Percentiles rank a stretch among this genome's conserved stretches.
phyloP scores from a whole-genome alignment of 2,113 vertebrate species.

The Rhinopithecus roxellana region DNA sequence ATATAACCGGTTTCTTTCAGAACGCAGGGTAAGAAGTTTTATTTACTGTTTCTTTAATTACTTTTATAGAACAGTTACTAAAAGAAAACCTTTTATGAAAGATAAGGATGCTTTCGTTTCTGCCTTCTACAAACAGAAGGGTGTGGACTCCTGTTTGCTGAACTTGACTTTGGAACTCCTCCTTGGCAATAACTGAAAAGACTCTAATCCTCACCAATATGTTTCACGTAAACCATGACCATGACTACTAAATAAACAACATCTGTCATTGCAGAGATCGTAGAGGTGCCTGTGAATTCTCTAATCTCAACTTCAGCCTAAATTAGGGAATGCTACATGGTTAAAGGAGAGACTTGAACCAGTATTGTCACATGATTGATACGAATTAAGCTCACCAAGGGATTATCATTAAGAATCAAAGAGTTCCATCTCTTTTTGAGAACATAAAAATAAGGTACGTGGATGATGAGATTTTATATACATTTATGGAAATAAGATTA shows the following conservation, averaged over 20 bases:
- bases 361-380: neutral
- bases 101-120: neutral
- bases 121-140: neutral
- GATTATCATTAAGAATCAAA: neutral
- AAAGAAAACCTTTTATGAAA: conserved; percentile 9
- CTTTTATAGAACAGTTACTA: neutral
- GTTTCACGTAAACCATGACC: neutral
- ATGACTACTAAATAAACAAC: neutral
- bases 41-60: neutral
- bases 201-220: neutral
- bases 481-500: neutral
- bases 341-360: neutral
- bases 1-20: neutral
- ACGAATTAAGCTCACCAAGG: neutral
- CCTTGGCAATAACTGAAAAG: neutral
- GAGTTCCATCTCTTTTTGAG: neutral
- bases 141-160: neutral
- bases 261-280: neutral
- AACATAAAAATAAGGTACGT: neutral
- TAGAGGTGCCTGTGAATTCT: neutral
- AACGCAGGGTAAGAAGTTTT: neutral
- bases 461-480: neutral
- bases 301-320: neutral
- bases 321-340: neutral
- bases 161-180: neutral